phyloP scores from a whole-genome alignment of 30 jellyfish, hydroid and myxozoan genomes.

The Chrysaora quinquecirrha region DNA sequence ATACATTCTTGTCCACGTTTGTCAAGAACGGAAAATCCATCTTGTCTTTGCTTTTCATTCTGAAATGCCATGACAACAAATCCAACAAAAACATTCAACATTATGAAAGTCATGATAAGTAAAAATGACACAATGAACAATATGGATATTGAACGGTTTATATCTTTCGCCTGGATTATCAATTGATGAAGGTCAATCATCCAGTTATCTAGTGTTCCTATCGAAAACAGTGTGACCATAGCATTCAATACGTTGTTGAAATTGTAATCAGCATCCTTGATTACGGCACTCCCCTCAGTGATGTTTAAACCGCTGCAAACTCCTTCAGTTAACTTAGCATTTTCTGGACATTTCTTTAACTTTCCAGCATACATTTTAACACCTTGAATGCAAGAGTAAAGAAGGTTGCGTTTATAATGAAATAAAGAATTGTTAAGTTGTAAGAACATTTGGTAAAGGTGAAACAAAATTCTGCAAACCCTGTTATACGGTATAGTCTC shows the following conservation, averaged over 20 bases:
- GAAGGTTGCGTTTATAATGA: too few relatives aligned
- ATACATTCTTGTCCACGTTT: slow-evolving; percentile 75
- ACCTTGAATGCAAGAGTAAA: too few relatives aligned
- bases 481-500: too few relatives aligned
- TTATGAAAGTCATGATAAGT: slow-evolving; percentile 68
- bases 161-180: slow-evolving; percentile 3
- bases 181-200: slow-evolving; percentile 16
- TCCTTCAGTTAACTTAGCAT: too few relatives aligned
- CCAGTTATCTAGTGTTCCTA: slow-evolving; percentile 87
- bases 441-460: too few relatives aligned
- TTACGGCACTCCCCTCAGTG: neutral
- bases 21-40: slow-evolving; percentile 49
- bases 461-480: too few relatives aligned
- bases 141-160: neutral
- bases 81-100: slow-evolving; percentile 84
- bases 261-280: slow-evolving; percentile 10
- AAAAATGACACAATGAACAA: slow-evolving; percentile 61
- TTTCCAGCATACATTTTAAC: slow-evolving; percentile 63
- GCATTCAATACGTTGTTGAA: slow-evolving; percentile 64
- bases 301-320: neutral
- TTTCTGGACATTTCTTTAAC: slow-evolving; percentile 7
- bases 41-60: slow-evolving; percentile 65
- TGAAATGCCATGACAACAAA: slow-evolving; percentile 79
- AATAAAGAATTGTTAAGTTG: too few relatives aligned
- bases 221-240: slow-evolving; percentile 73